These are phyloP conservation scores for Ruditapes philippinarum DNA, from an alignment of 1,140 invertebrate genomes.

Conservation along the genomic window DNA sequence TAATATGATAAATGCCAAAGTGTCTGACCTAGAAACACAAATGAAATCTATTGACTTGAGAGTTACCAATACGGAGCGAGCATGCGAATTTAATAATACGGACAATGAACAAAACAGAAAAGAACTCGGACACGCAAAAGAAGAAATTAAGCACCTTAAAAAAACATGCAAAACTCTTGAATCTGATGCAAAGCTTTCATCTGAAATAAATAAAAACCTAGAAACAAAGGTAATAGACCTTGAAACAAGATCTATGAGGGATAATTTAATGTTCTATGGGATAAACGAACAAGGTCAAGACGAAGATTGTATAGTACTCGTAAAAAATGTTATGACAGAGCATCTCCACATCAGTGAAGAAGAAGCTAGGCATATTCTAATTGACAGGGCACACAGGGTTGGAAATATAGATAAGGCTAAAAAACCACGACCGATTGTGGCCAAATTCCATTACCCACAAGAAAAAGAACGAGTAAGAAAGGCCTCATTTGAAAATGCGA, in stretches of 20 bases:
- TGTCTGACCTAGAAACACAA: neutral
- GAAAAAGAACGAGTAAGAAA: neutral
- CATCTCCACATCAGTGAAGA: neutral
- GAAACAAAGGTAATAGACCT: neutral
- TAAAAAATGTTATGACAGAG: neutral
- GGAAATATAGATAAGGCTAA: neutral
- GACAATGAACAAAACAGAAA: neutral
- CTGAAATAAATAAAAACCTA: neutral
- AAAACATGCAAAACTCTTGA: neutral
- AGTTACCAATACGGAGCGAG: neutral
- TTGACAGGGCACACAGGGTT: neutral
- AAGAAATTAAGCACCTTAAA: neutral
- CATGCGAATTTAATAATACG: neutral
- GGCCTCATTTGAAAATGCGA: neutral
- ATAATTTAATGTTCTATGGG: neutral
- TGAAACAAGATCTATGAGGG: neutral
- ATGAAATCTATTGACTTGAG: neutral
- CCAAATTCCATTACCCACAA: neutral
- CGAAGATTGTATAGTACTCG: neutral
- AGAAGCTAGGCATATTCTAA: neutral
- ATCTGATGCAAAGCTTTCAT: neutral
- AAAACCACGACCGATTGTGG: conserved; percentile 5
- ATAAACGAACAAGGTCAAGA: neutral
- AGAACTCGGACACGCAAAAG: neutral
- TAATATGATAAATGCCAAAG: neutral